Base-by-base conservation (phyloP, 2,797 vertebrate species). In the Pipistrellus pipistrellus region DNA sequence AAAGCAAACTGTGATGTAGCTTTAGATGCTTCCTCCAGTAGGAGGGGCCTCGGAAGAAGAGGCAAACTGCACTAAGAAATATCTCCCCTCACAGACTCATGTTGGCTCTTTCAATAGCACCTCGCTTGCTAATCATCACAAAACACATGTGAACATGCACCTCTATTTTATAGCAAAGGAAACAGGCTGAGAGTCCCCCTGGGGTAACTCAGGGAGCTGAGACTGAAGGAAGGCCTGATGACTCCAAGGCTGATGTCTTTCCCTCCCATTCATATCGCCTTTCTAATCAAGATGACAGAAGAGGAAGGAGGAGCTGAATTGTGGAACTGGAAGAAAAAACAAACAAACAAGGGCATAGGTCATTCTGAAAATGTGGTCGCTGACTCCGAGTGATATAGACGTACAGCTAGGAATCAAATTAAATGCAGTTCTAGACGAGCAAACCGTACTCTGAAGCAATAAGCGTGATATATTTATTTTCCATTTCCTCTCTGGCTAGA, bases 401-500 rank as follows among this genome's bases (percentile, higher is more conserved):
- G 51, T 55, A 30, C 88, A 64, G 78, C 71, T 76, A 72, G 85
- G 66, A 94, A 85, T 89, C 73, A 83, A 92, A 93, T 95, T 88
- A 95, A 96, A 82, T 21, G 62, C 87, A 71, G 30, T 30, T 68
- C 62, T 77, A 88, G 85, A 80, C 77, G 81, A 73, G 77, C 64
- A 85, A 78, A 72, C 62, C 59, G 44, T 53, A 35, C 76, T 69
- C 66, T 18, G 68, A 78, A 77, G 75, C 57, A 81, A 75, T 35
- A 59, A 82, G 64, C 69, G 32, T 71, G 85, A 95, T 88, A 4
- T 80, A 83, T 96, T 93, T 93, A 95, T 93, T 94, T 93, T 88
- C 93, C 81, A 83, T 93, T 93, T 96, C 93, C 94, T 95, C 44
- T 90, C 72, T 90, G 87, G 76, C 88, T 75, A 72, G 55, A 94